Evolutionary conservation across 2,888 invertebrate genomes (phyloP).

Genomic region (Chrysolina haemoptera): DNA sequence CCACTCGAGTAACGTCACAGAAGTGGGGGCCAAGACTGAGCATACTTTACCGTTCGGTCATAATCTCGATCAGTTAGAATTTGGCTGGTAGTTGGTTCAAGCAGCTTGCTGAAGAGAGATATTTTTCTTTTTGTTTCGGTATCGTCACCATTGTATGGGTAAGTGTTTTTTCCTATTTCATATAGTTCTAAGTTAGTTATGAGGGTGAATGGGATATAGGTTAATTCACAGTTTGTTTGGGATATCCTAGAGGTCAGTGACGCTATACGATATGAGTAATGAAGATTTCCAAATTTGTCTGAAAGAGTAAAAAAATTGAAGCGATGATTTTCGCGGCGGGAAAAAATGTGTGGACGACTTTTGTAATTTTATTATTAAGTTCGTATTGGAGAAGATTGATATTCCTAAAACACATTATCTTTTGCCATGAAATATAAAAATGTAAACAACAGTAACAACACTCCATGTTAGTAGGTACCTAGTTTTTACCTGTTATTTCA

Average conservation of each 20-base stretch:
- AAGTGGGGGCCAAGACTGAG: constrained; percentile 29
- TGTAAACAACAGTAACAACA: no score
- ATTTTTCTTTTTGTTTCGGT: constrained; percentile 56
- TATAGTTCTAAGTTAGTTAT: not conserved
- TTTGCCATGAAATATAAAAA: no score
- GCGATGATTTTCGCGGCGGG: no score
- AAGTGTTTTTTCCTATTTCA: constrained; percentile 60
- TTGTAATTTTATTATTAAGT: no score
- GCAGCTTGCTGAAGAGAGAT: constrained; percentile 30
- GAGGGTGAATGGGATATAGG: not conserved
- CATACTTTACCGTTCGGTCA: constrained; percentile 32
- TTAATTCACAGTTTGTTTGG: not conserved
- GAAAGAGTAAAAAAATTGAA: no score
- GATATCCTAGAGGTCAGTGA: not conserved
- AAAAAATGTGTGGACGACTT: no score
- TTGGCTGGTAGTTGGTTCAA: constrained; percentile 3
- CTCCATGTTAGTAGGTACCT: no score
- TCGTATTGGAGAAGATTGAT: no score
- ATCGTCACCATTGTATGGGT: constrained; percentile 73
- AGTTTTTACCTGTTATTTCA: no score
- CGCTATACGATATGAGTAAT: no score
- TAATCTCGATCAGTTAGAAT: constrained; percentile 9
- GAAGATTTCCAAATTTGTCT: no score
- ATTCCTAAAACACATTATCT: no score
- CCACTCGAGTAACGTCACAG: constrained; percentile 34